Conservation (phyloP, 1,140 invertebrate genomes). For the Oedothorax gibbosus region DNA sequence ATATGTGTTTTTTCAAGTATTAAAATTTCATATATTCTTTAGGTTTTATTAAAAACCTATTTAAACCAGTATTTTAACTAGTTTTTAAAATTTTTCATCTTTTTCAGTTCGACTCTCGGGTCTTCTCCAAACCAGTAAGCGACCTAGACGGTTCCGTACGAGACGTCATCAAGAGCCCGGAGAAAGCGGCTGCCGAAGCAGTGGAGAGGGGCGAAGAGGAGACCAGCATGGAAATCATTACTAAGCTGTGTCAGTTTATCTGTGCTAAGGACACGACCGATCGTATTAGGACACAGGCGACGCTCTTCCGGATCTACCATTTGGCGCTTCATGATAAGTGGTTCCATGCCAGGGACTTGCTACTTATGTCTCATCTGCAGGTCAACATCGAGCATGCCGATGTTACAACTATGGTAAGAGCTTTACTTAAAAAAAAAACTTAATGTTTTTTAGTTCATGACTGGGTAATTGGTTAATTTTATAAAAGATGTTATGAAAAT, state of each 20-base stretch:
- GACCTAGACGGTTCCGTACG: not conserved
- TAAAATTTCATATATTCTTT: too few relatives aligned
- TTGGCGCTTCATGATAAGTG: slow-evolving; percentile 98
- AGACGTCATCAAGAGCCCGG: not conserved
- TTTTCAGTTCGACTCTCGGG: slow-evolving; percentile 80
- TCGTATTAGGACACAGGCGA: slow-evolving; percentile 93
- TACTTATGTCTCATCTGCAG: slow-evolving; percentile 98
- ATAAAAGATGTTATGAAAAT: too few relatives aligned
- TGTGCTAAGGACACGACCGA: slow-evolving; percentile 95
- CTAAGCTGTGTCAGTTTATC: slow-evolving; percentile 94
- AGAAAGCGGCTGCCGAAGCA: slow-evolving; percentile 10
- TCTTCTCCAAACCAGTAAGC: slow-evolving; percentile 78
- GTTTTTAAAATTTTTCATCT: not conserved
- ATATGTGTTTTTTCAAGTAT: too few relatives aligned
- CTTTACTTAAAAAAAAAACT: too few relatives aligned
- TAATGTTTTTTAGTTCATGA: too few relatives aligned
- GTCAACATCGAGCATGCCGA: slow-evolving; percentile 98
- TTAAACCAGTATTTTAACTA: too few relatives aligned
- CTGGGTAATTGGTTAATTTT: too few relatives aligned
- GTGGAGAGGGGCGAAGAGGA: slow-evolving; percentile 33
- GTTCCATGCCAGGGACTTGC: slow-evolving; percentile 96
- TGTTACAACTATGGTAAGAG: slow-evolving; percentile 85
- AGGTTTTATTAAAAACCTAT: too few relatives aligned
- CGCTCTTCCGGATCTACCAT: slow-evolving; percentile 98
- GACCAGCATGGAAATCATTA: slow-evolving; percentile 86